Percentiles rank a stretch among this genome's conserved stretches.
Evolutionary conservation across 1,140 invertebrate species (phyloP).

Genomic region (Heliconius hermathena): DNA sequence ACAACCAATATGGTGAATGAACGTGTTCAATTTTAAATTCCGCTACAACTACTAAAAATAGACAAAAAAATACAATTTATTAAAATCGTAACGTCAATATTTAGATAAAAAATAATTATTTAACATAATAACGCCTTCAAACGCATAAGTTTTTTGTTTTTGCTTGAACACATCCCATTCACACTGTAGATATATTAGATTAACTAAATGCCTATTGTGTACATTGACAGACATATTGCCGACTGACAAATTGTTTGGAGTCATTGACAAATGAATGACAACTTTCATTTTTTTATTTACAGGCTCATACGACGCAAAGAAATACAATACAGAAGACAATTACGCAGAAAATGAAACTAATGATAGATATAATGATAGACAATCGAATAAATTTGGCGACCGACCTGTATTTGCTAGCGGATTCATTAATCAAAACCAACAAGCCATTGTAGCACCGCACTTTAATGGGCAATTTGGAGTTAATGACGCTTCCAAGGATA

Average conservation of each 20-base stretch:
- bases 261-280: constrained; percentile 68
- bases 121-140: background rate
- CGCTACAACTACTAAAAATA: too few relatives aligned
- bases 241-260: constrained; percentile 52
- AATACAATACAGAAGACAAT: constrained; percentile 70
- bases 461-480: constrained; percentile 39
- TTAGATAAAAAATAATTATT: background rate
- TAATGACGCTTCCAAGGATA: constrained; percentile 12
- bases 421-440: constrained; percentile 60
- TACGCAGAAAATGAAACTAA: constrained; percentile 54
- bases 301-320: constrained; percentile 75
- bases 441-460: constrained; percentile 43
- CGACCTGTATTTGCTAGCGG: constrained; percentile 49
- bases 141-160: background rate
- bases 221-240: constrained; percentile 57
- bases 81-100: background rate
- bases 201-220: constrained; percentile 54
- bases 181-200: background rate
- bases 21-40: too few relatives aligned
- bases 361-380: constrained; percentile 52
- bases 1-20: too few relatives aligned
- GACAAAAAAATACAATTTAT: background rate
- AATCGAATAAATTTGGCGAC: constrained; percentile 49
- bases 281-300: constrained; percentile 79
- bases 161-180: background rate